Evolutionary conservation across 1,140 invertebrate genomes (phyloP).

Genomic region (Anagrus nilaparvatae): DNA sequence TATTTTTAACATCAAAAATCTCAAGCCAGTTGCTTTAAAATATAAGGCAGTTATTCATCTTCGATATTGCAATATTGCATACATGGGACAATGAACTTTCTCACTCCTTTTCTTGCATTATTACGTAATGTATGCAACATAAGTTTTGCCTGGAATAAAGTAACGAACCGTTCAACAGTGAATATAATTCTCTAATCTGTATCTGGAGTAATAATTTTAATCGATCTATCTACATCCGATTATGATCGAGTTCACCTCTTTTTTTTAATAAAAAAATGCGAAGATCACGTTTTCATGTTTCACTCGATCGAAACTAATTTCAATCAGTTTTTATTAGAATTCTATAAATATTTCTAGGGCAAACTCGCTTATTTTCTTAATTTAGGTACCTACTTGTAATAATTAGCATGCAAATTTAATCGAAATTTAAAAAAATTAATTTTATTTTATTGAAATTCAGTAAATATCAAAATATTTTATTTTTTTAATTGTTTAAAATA

Average conservation of each 20-base stretch:
- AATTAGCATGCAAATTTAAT: no score
- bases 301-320: no score
- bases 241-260: neutral
- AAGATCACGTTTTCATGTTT: no score
- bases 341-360: no score
- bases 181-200: neutral
- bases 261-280: neutral
- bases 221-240: neutral
- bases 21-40: neutral
- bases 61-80: constrained; percentile 7
- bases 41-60: neutral
- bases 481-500: no score
- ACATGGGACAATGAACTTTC: constrained; percentile 14
- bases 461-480: no score
- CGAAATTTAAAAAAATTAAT: no score
- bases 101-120: neutral
- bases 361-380: no score
- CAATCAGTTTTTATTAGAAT: no score
- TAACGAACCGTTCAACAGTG: neutral
- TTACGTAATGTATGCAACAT: neutral
- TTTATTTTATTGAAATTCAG: no score
- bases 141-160: neutral
- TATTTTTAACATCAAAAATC: neutral
- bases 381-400: no score
- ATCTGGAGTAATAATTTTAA: neutral